Conservation (phyloP, 2,797 vertebrate genomes). For the Bradypus variegatus region DNA sequence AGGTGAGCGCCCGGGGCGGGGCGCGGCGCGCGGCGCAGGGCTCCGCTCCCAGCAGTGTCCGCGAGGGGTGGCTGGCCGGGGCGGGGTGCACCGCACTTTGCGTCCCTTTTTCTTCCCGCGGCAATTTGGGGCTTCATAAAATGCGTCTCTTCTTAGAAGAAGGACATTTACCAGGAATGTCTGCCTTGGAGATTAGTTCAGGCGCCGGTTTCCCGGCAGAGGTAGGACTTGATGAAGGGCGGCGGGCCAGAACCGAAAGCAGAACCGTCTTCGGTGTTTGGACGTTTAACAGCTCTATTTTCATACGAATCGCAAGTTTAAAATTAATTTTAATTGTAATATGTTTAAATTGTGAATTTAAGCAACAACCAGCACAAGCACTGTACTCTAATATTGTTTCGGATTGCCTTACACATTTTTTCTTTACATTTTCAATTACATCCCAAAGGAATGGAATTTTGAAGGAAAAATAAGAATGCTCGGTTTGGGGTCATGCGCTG, state of each 20-base stretch:
- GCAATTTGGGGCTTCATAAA: not conserved
- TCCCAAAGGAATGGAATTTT: not conserved
- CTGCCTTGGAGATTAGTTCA: not conserved
- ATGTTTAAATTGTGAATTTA: not conserved
- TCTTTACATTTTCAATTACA: not conserved
- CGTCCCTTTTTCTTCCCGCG: not conserved
- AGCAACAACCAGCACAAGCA: too few species aligned
- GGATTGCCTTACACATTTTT: not conserved
- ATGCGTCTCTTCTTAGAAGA: not conserved
- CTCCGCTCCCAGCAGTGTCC: not conserved
- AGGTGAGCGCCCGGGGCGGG: conserved; percentile 66
- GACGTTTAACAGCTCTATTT: not conserved
- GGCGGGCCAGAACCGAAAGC: not conserved
- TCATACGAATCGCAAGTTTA: not conserved
- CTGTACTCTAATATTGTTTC: not conserved
- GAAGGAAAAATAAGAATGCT: not conserved
- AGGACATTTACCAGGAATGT: not conserved
- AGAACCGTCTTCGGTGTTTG: not conserved
- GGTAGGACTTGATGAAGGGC: not conserved
- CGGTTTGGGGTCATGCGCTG: not conserved
- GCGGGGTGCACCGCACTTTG: not conserved
- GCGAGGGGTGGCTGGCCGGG: not conserved
- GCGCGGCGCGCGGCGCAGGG: not conserved
- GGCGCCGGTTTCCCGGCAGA: not conserved
- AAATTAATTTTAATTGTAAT: not conserved